These are phyloP conservation scores for Lycophotia porphyrea DNA, from an alignment of 2,888 invertebrate genomes.

Conservation along the genomic window DNA sequence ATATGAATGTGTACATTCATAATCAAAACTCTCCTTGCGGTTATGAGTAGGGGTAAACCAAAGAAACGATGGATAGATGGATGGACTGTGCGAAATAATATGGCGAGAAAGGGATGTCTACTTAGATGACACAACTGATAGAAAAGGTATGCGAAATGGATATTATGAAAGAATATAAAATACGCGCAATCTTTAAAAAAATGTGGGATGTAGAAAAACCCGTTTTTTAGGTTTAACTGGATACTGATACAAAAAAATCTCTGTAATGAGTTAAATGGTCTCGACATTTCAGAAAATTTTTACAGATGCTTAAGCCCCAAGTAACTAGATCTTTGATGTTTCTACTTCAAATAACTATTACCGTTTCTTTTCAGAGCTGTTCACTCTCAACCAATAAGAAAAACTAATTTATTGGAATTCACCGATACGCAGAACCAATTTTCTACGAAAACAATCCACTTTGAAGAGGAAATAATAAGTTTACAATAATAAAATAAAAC, in stretches of 20 bases:
- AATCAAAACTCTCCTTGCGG: too few relatives aligned
- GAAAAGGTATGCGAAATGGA: background rate
- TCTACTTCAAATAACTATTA: background rate
- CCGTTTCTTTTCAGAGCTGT: conserved; percentile 13
- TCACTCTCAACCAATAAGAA: background rate
- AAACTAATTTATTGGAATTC: background rate
- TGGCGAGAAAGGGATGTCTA: background rate
- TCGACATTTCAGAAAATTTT: background rate
- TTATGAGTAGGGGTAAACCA: background rate
- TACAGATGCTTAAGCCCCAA: background rate
- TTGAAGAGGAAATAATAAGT: conserved; percentile 19
- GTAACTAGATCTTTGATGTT: background rate
- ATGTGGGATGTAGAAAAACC: background rate
- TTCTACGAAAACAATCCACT: background rate
- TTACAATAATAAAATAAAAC: conserved; percentile 14
- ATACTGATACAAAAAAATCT: background rate
- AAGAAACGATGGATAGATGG: background rate
- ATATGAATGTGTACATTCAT: background rate
- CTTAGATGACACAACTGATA: background rate
- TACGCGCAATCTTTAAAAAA: background rate
- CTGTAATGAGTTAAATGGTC: too few relatives aligned
- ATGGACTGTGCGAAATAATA: background rate
- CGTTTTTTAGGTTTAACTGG: background rate
- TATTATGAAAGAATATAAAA: background rate
- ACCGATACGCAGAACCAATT: background rate